Percentiles rank a stretch among this genome's conserved stretches.
phyloP scores from a whole-genome alignment of 2,888 invertebrate species.

The Parnassius mnemosyne region DNA sequence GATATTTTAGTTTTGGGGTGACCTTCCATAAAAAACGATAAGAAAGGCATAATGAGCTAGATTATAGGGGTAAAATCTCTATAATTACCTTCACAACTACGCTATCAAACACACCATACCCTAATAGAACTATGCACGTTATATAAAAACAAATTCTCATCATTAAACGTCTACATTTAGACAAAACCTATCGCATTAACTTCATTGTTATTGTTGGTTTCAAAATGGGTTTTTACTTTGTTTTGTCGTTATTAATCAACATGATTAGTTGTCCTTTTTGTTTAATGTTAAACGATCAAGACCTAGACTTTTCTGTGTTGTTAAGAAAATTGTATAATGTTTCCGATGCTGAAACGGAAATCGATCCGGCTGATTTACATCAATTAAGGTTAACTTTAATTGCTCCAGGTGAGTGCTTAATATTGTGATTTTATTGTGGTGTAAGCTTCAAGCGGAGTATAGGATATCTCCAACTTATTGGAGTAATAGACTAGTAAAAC shows the following conservation, averaged over 20 bases:
- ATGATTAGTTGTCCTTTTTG: constrained; percentile 8
- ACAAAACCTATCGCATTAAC: constrained; percentile 17
- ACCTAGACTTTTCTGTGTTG: constrained; percentile 1
- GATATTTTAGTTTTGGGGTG: too few relatives aligned
- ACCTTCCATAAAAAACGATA: too few relatives aligned
- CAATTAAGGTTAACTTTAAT: constrained; percentile 17
- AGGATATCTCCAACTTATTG: too few relatives aligned
- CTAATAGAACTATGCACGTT: constrained; percentile 19
- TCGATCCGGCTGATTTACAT: constrained; percentile 7
- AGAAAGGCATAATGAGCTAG: too few relatives aligned
- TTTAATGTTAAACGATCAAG: constrained; percentile 13
- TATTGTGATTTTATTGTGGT: not conserved
- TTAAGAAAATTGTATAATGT: constrained; percentile 9
- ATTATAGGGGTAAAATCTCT: too few relatives aligned
- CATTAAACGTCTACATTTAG: constrained; percentile 19
- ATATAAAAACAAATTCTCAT: constrained; percentile 26
- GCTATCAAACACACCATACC: constrained; percentile 10
- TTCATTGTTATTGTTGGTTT: constrained; percentile 7
- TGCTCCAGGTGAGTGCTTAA: constrained; percentile 23
- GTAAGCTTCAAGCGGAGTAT: too few relatives aligned
- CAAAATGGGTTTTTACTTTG: constrained; percentile 11
- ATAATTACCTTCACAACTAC: constrained; percentile 9
- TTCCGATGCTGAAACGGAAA: constrained; percentile 18
- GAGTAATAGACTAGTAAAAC: too few relatives aligned
- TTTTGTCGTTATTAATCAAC: constrained; percentile 11